These are phyloP conservation scores for Drosophila ochracea DNA, from an alignment of 2,888 invertebrate genomes.

Conservation along the genomic window DNA sequence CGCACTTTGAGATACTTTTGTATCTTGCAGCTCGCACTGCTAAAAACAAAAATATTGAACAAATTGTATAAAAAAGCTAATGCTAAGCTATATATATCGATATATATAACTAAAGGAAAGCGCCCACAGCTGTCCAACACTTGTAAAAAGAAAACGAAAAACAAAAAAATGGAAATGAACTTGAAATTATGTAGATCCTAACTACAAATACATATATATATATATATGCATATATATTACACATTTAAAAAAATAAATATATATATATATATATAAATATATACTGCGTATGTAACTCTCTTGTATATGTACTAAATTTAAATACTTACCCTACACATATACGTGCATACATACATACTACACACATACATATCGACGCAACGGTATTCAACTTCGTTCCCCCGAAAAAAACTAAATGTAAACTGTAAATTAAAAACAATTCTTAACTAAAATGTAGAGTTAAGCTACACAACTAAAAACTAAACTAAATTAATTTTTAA, in stretches of 20 bases:
- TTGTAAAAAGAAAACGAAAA: constrained; percentile 54
- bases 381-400: constrained; percentile 65
- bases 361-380: constrained; percentile 44
- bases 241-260: not conserved
- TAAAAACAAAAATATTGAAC: constrained; percentile 52
- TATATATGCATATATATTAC: not conserved
- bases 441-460: constrained; percentile 47
- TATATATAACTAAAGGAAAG: constrained; percentile 33
- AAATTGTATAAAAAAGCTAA: constrained; percentile 74
- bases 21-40: constrained; percentile 47
- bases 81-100: constrained; percentile 53
- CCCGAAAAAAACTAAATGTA: constrained; percentile 56
- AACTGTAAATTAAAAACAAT: constrained; percentile 64
- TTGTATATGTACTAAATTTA: constrained; percentile 64
- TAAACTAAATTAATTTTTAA: constrained; percentile 28
- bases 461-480: constrained; percentile 26
- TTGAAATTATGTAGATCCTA: constrained; percentile 59
- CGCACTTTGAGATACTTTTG: constrained; percentile 54
- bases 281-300: constrained; percentile 55
- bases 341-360: constrained; percentile 12
- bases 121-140: constrained; percentile 30
- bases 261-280: constrained; percentile 13
- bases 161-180: constrained; percentile 21
- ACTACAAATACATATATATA: constrained; percentile 11
- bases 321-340: constrained; percentile 19